A percentile compares a stretch with the other conserved stretches of the same genome.
These are phyloP conservation scores for human DNA, from an alignment of 2,113 vertebrate genomes.

Conservation along the genomic window DNA sequence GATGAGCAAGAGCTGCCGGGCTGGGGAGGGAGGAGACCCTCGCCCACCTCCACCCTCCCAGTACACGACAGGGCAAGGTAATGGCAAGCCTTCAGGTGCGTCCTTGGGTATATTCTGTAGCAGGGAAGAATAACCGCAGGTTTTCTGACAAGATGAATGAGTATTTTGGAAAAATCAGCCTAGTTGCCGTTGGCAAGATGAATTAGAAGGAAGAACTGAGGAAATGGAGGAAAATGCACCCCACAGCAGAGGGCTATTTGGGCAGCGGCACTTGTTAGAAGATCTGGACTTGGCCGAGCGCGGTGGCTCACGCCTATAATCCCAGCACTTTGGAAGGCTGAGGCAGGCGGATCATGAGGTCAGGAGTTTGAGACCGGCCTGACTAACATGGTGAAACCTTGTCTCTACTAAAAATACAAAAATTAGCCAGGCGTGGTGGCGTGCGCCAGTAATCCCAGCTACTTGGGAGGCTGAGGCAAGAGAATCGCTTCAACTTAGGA, in stretches of 20 bases:
- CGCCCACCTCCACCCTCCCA: background rate
- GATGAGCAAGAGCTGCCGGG: background rate
- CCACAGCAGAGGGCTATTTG: background rate
- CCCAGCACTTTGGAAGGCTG: too few relatives aligned
- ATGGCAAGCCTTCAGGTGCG: background rate
- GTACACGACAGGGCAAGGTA: background rate
- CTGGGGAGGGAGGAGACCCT: background rate
- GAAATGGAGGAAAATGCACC: background rate
- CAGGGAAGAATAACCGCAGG: background rate
- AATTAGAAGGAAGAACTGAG: background rate
- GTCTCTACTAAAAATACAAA: too few relatives aligned
- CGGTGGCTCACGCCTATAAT: too few relatives aligned
- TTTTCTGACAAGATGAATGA: conserved; percentile 37
- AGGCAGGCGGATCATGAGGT: too few relatives aligned
- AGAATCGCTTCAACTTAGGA: too few relatives aligned
- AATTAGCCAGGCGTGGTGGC: too few relatives aligned
- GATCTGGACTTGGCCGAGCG: background rate
- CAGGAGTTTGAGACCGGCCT: too few relatives aligned
- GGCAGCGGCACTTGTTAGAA: background rate
- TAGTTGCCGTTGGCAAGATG: background rate
- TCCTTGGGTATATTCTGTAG: background rate
- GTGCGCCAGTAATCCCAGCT: too few relatives aligned
- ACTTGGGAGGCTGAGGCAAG: too few relatives aligned
- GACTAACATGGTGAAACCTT: too few relatives aligned
- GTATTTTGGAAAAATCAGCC: conserved; percentile 11